Base-by-base conservation (phyloP, 2,797 vertebrate genomes). In the Periparus ater region DNA sequence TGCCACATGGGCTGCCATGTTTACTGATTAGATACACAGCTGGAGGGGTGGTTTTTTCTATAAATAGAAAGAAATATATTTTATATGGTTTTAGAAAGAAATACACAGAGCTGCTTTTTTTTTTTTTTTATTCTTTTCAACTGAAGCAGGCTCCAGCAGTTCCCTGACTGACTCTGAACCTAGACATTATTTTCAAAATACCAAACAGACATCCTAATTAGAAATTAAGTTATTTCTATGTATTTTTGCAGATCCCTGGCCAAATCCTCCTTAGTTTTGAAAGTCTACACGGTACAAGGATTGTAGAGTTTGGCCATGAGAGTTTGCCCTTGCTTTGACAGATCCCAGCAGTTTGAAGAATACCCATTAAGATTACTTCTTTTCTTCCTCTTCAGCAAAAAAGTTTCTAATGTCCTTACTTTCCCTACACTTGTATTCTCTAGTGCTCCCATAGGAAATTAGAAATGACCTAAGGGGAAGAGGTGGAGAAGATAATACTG, bases 21-120 rank as follows among this genome's bases (percentile, higher is more conserved):
- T 85, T 91, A 85, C 88, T 67, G 94, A 97, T 95, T 89, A 97
- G 94, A 96, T 94, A 89, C 78, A 85, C 93, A 96, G 94, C 94
- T 83, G 91, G 50, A 94, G 65, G 91, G 29, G 34, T 94, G 78
- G 75, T 53, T 96, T 95, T 87, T 89, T 92, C 91, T 80, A 87
- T 76, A 95, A 92, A 85, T 74, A 93, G 50, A 83, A 93, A 29
- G 7, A 81, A 82, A 9, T 48, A 14, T 79, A 92, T 82, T 91
- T 92, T 82, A 42, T 53, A 25, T n/a, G 16, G 73, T 55, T 44
- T 78, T 83, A 61, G 61, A 85, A 58, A 79, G 18, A 85, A 92
- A 85, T 50, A 89, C 3, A 73, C 3, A 71, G 29, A 89, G 34
- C 25, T 75, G 25, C 14, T 13, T 7, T 42, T 26, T 5, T n/a